Percentiles rank a stretch among this genome's conserved stretches.
Evolutionary conservation across 2,113 vertebrate genomes (phyloP).

Genomic region (Pseudonaja textilis): DNA sequence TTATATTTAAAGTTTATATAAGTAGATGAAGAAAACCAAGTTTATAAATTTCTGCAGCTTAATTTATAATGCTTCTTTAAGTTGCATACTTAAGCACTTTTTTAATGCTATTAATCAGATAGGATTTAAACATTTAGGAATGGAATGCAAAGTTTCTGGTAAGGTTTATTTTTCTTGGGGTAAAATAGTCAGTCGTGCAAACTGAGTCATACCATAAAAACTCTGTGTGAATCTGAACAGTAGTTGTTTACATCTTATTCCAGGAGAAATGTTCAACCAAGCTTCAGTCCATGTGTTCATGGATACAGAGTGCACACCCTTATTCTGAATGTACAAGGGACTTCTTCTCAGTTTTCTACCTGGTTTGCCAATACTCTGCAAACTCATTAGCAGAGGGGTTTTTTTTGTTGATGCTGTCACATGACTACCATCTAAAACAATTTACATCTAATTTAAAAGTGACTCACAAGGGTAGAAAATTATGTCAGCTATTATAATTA

Average conservation of each 20-base stretch:
- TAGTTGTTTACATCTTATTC: not conserved
- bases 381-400: slow-evolving; percentile 32
- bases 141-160: slow-evolving; percentile 40
- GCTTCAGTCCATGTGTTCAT: not conserved
- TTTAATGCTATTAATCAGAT: not conserved
- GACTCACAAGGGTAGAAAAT: slow-evolving; percentile 32
- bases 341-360: slow-evolving; percentile 44
- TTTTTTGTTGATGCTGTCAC: slow-evolving; percentile 28
- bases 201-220: not conserved
- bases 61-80: not conserved
- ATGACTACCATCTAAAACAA: slow-evolving; percentile 7
- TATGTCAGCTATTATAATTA: slow-evolving; percentile 38
- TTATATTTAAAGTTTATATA: not conserved
- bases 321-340: slow-evolving; percentile 47
- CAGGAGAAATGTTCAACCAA: not conserved
- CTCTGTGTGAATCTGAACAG: not conserved
- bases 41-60: not conserved
- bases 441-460: not conserved
- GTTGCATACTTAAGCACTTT: not conserved
- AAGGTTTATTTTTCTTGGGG: slow-evolving; percentile 21
- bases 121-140: slow-evolving; percentile 37
- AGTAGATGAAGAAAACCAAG: not conserved
- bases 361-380: slow-evolving; percentile 50
- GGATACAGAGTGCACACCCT: slow-evolving; percentile 31
- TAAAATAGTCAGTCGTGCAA: slow-evolving; percentile 33